A percentile compares a stretch with the other conserved stretches of the same genome.
Conservation (phyloP, 2,113 vertebrate genomes). For the Kobus ellipsiprymnus region DNA sequence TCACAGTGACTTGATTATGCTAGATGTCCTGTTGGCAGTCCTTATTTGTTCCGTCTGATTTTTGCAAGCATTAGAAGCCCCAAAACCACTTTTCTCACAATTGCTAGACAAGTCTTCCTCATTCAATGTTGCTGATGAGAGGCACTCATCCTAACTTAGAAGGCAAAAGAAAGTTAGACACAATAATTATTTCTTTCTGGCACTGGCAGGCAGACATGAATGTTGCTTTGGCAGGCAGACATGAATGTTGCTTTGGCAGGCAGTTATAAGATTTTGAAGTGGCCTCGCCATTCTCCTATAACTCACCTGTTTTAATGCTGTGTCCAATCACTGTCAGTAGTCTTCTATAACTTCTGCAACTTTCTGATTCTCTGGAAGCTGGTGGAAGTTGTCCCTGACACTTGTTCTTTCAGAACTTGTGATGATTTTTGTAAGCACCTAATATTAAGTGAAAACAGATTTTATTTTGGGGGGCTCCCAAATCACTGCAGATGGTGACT, state of each 20-base stretch:
- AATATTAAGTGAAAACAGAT: background rate
- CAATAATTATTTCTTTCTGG: background rate
- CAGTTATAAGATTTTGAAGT: background rate
- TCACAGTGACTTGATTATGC: background rate
- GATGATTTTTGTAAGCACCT: background rate
- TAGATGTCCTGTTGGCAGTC: background rate
- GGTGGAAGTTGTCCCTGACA: background rate
- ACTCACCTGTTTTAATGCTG: background rate
- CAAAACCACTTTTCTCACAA: background rate
- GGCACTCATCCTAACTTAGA: background rate
- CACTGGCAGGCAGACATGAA: background rate
- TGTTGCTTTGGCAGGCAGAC: background rate
- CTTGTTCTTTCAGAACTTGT: background rate
- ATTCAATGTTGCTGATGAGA: background rate
- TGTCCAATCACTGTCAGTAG: background rate
- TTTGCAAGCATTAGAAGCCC: background rate
- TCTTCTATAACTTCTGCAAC: background rate
- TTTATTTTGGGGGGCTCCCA: too few species aligned
- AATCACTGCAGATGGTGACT: too few species aligned
- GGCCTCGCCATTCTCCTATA: background rate
- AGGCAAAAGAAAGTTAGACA: background rate
- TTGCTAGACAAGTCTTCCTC: background rate
- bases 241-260: background rate
- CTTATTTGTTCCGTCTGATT: background rate
- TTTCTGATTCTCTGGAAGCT: background rate